Evolutionary conservation across 2,888 invertebrate species (phyloP).

Genomic region (Athalia circularis): DNA sequence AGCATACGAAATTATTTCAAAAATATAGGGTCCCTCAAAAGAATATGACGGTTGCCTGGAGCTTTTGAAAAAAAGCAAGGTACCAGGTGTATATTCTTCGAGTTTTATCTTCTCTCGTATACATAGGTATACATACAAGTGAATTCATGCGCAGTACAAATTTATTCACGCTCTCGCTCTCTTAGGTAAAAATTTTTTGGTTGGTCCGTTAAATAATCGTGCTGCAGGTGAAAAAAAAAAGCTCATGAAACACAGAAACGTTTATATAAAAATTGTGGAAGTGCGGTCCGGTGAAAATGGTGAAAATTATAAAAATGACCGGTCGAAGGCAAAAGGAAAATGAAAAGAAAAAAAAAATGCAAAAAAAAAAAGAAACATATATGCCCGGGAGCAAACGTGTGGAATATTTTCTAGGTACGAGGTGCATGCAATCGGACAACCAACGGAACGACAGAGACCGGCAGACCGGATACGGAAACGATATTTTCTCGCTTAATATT

Average conservation of each 20-base stretch:
- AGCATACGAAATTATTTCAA: too few relatives aligned
- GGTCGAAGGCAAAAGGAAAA: neutral
- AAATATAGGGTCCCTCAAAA: neutral
- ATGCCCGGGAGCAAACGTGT: conserved; percentile 22
- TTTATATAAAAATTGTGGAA: conserved; percentile 21
- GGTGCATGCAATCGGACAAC: conserved; percentile 22
- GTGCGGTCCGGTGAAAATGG: conserved; percentile 9
- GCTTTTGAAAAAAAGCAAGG: neutral
- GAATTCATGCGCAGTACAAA: neutral
- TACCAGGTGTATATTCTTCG: too few relatives aligned
- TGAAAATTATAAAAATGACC: conserved; percentile 31
- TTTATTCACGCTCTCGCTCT: conserved; percentile 26
- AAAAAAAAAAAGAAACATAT: neutral
- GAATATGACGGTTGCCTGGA: neutral
- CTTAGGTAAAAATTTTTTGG: neutral
- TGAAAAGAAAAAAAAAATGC: neutral
- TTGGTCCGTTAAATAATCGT: neutral
- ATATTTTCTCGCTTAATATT: conserved; percentile 67
- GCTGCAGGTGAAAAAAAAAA: neutral
- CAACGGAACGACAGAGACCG: conserved; percentile 29
- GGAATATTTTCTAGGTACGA: conserved; percentile 33
- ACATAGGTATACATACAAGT: too few relatives aligned
- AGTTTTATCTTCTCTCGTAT: too few relatives aligned
- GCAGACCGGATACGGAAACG: conserved; percentile 56
- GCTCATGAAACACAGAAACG: neutral